Conservation (phyloP, 2,888 invertebrate species). For the Synanthedon andrenaeformis region DNA sequence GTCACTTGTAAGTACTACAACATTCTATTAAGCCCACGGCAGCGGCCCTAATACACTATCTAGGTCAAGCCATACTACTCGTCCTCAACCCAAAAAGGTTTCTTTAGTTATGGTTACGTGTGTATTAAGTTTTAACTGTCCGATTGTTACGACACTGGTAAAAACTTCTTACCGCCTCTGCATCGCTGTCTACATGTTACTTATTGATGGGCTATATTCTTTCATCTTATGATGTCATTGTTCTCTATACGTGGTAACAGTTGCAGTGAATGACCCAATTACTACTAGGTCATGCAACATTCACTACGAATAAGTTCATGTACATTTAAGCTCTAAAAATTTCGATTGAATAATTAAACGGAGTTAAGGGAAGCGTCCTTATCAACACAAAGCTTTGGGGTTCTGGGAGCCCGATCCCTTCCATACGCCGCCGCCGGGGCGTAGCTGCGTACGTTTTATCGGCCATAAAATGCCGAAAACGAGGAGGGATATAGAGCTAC, state of each 20-base stretch:
- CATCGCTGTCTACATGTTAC: background rate
- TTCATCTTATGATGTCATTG: background rate
- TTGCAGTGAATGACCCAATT: constrained; percentile 6
- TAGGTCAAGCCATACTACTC: constrained; percentile 56
- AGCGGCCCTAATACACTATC: constrained; percentile 15
- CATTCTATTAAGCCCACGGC: constrained; percentile 10
- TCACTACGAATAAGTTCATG: background rate
- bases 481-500: constrained; percentile 7
- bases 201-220: background rate
- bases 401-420: constrained; percentile 6
- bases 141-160: constrained; percentile 10
- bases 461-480: constrained; percentile 13
- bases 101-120: constrained; percentile 52
- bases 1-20: constrained; percentile 46
- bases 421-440: constrained; percentile 1
- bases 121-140: constrained; percentile 27
- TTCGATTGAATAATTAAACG: background rate
- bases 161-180: background rate
- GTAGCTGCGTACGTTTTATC: constrained; percentile 11
- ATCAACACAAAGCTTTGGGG: background rate
- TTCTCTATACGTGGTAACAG: constrained; percentile 1
- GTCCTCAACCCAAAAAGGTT: constrained; percentile 46
- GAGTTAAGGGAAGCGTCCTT: background rate
- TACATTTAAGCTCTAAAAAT: background rate
- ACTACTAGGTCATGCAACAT: constrained; percentile 3